Evolutionary conservation across 2,797 vertebrate species (phyloP).

Genomic region (Spondyliosoma cantharus): DNA sequence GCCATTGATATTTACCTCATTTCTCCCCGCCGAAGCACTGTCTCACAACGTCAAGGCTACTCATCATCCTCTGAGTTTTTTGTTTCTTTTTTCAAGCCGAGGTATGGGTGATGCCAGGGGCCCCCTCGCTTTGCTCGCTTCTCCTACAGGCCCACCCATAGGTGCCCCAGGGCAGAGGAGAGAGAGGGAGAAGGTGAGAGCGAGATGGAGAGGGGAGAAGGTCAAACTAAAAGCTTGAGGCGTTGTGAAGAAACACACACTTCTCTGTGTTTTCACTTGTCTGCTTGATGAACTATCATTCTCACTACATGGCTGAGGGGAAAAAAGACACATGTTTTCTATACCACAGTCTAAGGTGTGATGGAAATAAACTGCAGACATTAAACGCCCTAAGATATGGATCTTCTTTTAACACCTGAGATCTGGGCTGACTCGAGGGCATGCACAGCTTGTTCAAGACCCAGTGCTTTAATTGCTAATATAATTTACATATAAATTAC

Average conservation of each 20-base stretch:
- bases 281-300: constrained; percentile 76
- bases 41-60: constrained; percentile 71
- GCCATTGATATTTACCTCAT: constrained; percentile 81
- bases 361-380: constrained; percentile 48
- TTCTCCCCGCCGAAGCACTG: constrained; percentile 71
- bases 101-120: constrained; percentile 67
- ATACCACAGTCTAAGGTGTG: constrained; percentile 30
- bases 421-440: constrained; percentile 26
- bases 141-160: constrained; percentile 63
- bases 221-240: constrained; percentile 75
- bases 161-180: constrained; percentile 64
- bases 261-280: constrained; percentile 81
- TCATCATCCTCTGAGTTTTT: constrained; percentile 65
- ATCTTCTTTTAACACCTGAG: constrained; percentile 38
- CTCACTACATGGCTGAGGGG: constrained; percentile 32
- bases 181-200: constrained; percentile 63
- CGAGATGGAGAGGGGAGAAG: constrained; percentile 69
- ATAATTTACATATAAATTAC: too few relatives aligned
- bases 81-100: constrained; percentile 56
- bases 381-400: constrained; percentile 35
- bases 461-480: background rate
- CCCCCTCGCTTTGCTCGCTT: constrained; percentile 39
- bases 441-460: background rate
- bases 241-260: constrained; percentile 68
- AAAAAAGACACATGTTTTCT: constrained; percentile 22